phyloP scores from a whole-genome alignment of 2,888 invertebrate species.

The Corbicula japonica region DNA sequence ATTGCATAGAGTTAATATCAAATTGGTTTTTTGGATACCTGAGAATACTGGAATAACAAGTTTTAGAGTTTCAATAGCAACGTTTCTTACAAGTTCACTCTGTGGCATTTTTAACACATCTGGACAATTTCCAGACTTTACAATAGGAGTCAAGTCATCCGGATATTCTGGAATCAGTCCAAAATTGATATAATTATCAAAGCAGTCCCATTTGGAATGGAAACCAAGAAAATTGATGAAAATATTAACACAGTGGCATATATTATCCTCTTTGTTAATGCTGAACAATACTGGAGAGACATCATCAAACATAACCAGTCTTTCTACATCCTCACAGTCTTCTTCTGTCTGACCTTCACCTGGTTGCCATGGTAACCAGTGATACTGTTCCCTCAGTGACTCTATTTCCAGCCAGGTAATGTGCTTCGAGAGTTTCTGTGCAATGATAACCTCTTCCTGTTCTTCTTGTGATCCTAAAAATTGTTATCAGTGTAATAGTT shows the following conservation, averaged over 20 bases:
- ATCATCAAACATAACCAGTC: constrained; percentile 86
- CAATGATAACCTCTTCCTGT: constrained; percentile 73
- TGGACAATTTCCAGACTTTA: too few species aligned
- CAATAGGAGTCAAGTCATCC: too few species aligned
- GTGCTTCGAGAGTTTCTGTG: constrained; percentile 61
- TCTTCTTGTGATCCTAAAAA: constrained; percentile 72
- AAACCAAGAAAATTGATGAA: too few species aligned
- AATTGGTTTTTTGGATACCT: constrained; percentile 57
- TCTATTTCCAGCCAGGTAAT: constrained; percentile 85
- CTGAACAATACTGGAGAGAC: constrained; percentile 80
- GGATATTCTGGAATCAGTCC: too few species aligned
- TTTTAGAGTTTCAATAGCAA: constrained; percentile 19
- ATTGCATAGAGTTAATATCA: constrained; percentile 65
- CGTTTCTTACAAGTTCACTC: constrained; percentile 3
- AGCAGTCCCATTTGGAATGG: too few species aligned
- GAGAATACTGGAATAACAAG: constrained; percentile 58
- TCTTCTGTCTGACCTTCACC: constrained; percentile 82
- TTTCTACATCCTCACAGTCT: constrained; percentile 86
- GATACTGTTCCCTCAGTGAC: constrained; percentile 79
- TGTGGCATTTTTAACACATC: not conserved
- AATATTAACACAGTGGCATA: too few species aligned
- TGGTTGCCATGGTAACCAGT: constrained; percentile 86
- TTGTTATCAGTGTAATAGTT: too few species aligned
- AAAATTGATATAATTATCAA: too few species aligned
- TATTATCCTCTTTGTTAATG: too few species aligned